Evolutionary conservation across 64 coral and sea anemone genomes (phyloP), one percentile per base, ranked within the genome.

Genomic region (Dendronephthya gigantea): DNA sequence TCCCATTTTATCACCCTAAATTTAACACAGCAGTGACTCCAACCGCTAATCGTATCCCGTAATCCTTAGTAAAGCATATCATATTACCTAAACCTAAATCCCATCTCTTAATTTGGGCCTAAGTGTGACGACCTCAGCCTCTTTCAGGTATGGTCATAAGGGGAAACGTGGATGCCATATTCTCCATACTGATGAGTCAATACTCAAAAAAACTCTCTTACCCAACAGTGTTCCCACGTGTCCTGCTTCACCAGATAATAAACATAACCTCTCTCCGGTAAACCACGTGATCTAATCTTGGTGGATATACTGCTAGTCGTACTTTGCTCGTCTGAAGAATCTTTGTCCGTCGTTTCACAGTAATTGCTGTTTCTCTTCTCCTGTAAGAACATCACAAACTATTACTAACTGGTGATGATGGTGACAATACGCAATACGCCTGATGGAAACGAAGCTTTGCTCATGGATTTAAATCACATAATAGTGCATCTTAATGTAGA

Each of bases 151-250:
- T n/a, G n/a, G n/a, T n/a, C n/a, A n/a, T n/a, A n/a, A n/a, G n/a
- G n/a, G n/a, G 58, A 5, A n/a, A 6, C 29, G 29, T 66, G 29
- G 3, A 66, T 5, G 58, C 5, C 6, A 15, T 66, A 5, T 7
- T 7, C 4, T 66, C 14, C 29, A 66, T 7, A 34, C 36, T 0
- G 6, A 62, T 17, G 25, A 0, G 55, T 62, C 25, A 22, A 7
- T 62, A 15, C 10, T 62, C 55, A 0, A 62, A 15, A 62, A 62
- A 58, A 4, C 29, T 15, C 72, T 39, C 72, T 79, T 79, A 79
- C 72, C 72, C 72, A 79, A 33, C 72, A 79, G 22, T 79, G 72
- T 39, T 79, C 72, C 72, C 72, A 79, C 34, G 72, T 79, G 72
- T 79, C 72, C 29, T 79, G 32, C 30, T 39, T 36, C 32, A 39